Evolutionary conservation across 35 echinoderm and acorn worm genomes (phyloP).

Genomic region (Diadema setosum): DNA sequence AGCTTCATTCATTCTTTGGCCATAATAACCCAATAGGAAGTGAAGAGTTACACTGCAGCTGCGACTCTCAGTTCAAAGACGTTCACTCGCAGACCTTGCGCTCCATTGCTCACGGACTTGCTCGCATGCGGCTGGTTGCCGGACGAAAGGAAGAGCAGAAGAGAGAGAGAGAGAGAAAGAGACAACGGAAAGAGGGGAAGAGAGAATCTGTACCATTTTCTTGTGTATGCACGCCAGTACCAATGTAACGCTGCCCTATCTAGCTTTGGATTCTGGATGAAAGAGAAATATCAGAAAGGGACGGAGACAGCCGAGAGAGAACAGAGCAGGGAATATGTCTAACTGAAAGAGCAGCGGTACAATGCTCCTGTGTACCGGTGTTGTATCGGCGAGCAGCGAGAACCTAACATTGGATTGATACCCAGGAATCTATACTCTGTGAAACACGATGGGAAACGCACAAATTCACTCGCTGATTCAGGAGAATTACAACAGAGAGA

Average conservation of each 20-base stretch:
- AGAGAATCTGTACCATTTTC: no score
- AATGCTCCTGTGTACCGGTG: neutral
- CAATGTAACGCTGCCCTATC: no score
- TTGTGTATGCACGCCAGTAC: no score
- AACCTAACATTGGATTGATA: neutral
- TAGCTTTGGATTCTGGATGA: no score
- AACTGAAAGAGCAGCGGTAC: neutral
- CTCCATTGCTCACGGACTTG: neutral
- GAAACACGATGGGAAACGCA: conserved; percentile 86
- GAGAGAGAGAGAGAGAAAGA: neutral
- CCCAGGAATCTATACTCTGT: neutral
- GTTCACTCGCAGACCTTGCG: neutral
- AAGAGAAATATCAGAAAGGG: no score
- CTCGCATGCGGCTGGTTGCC: neutral
- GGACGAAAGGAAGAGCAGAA: neutral
- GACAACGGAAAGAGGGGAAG: no score
- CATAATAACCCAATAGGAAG: conserved; percentile 14
- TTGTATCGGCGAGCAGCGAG: neutral
- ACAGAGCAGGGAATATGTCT: neutral
- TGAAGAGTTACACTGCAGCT: conserved; percentile 21
- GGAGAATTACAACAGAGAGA: conserved; percentile 98
- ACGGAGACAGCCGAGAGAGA: neutral
- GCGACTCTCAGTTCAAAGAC: neutral
- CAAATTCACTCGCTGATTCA: conserved; percentile 98
- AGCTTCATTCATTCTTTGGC: neutral